A percentile compares a stretch with the other conserved stretches of the same genome.
Conservation (phyloP, 1,140 invertebrate species). For the Palaemon carinicauda region DNA sequence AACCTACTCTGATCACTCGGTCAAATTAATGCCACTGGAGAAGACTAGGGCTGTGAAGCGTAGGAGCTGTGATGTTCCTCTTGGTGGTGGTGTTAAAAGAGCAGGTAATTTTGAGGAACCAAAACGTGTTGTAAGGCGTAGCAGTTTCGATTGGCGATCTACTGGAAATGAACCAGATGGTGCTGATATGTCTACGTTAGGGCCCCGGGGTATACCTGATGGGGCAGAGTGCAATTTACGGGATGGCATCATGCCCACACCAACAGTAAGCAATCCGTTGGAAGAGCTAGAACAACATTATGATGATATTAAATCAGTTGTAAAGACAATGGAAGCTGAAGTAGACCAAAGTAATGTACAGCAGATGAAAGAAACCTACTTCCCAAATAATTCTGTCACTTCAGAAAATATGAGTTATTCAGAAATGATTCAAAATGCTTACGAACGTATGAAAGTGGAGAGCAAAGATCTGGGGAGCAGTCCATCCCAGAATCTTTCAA, state of each 20-base stretch:
- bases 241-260: neutral
- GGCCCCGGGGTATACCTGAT: slow-evolving; percentile 53
- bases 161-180: slow-evolving; percentile 45
- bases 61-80: slow-evolving; percentile 42
- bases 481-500: slow-evolving; percentile 75
- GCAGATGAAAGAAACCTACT: slow-evolving; percentile 46
- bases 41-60: neutral
- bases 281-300: slow-evolving; percentile 49
- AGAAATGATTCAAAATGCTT: slow-evolving; percentile 58
- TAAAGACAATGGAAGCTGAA: slow-evolving; percentile 42
- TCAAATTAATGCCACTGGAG: neutral
- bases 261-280: neutral
- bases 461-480: slow-evolving; percentile 49
- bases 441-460: slow-evolving; percentile 57
- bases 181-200: slow-evolving; percentile 20
- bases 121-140: neutral
- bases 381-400: slow-evolving; percentile 11
- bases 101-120: slow-evolving; percentile 7
- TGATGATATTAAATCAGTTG: slow-evolving; percentile 51
- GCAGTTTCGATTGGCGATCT: neutral
- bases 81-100: slow-evolving; percentile 12
- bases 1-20: neutral
- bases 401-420: slow-evolving; percentile 47
- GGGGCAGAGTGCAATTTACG: slow-evolving; percentile 51
- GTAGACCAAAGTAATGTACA: slow-evolving; percentile 38